Conservation (phyloP, 1,140 invertebrate genomes). For the Eupeodes corollae region DNA sequence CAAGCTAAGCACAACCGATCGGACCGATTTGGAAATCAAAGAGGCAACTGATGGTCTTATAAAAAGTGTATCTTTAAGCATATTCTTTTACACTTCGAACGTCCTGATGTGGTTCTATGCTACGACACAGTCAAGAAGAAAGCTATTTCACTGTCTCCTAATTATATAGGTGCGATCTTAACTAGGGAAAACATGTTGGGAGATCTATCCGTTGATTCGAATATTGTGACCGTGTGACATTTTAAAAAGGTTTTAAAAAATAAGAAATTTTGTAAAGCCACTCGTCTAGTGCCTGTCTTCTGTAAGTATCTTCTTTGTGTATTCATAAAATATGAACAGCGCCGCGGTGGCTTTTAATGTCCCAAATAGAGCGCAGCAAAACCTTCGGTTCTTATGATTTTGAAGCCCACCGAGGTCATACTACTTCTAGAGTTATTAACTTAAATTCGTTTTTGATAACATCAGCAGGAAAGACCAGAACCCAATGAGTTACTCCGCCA, state of each 20-base stretch:
- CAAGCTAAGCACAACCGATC: slow-evolving; percentile 35
- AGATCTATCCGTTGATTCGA: slow-evolving; percentile 9
- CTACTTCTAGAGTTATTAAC: slow-evolving; percentile 56
- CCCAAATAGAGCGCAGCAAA: slow-evolving; percentile 72
- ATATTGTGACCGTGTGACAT: slow-evolving; percentile 38
- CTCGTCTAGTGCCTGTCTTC: slow-evolving; percentile 23
- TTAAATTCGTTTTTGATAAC: slow-evolving; percentile 96
- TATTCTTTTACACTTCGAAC: slow-evolving; percentile 45
- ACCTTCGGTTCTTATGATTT: slow-evolving; percentile 76
- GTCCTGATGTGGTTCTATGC: slow-evolving; percentile 35
- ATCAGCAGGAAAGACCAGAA: slow-evolving; percentile 89
- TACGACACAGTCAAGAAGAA: slow-evolving; percentile 19
- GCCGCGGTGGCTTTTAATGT: slow-evolving; percentile 93
- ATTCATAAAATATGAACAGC: slow-evolving; percentile 89
- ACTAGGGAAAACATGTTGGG: slow-evolving; percentile 34
- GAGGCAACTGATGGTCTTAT: slow-evolving; percentile 22
- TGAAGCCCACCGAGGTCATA: slow-evolving; percentile 54
- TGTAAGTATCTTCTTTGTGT: slow-evolving; percentile 71
- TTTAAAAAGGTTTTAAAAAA: slow-evolving; percentile 11
- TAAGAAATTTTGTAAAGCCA: neutral
- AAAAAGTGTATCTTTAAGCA: slow-evolving; percentile 28
- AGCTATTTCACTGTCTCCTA: slow-evolving; percentile 6
- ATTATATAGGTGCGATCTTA: slow-evolving; percentile 18
- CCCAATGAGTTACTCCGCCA: slow-evolving; percentile 84
- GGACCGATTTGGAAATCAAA: slow-evolving; percentile 37